Conservation (phyloP, 2,797 vertebrate genomes). For the Pyrrhura leucotis region DNA sequence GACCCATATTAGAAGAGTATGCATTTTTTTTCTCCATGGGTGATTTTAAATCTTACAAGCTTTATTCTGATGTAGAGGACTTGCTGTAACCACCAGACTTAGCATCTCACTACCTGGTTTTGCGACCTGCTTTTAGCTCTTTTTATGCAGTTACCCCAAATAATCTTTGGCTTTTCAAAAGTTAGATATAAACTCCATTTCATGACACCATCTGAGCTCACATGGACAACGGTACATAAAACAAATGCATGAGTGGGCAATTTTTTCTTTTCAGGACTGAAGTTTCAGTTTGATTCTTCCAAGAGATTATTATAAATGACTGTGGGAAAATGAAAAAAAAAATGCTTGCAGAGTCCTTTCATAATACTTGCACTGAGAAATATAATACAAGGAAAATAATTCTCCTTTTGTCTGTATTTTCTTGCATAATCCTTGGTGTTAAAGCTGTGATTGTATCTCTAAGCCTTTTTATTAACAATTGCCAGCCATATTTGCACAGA, state of each 20-base stretch:
- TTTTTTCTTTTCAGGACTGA: slow-evolving; percentile 32
- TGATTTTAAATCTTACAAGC: background rate
- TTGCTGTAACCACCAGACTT: background rate
- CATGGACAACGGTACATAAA: slow-evolving; percentile 13
- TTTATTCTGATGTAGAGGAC: background rate
- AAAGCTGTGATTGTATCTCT: slow-evolving; percentile 1
- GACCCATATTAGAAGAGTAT: background rate
- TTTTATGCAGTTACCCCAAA: background rate
- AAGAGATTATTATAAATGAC: slow-evolving; percentile 27
- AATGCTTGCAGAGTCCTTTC: background rate
- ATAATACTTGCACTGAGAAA: slow-evolving; percentile 1
- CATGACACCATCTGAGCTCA: slow-evolving; percentile 12
- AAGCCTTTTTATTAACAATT: slow-evolving; percentile 9
- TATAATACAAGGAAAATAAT: slow-evolving; percentile 15
- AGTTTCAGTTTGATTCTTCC: slow-evolving; percentile 37
- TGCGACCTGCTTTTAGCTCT: background rate
- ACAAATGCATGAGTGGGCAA: slow-evolving; percentile 1
- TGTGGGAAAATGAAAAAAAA: slow-evolving; percentile 31
- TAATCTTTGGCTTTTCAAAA: slow-evolving; percentile 23
- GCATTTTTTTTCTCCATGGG: background rate
- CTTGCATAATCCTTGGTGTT: slow-evolving; percentile 26
- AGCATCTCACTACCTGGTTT: background rate
- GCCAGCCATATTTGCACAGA: background rate
- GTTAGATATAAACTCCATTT: slow-evolving; percentile 9
- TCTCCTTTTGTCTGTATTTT: slow-evolving; percentile 22